Percentiles rank a stretch among this genome's conserved stretches.
Conservation (phyloP, 2,888 invertebrate genomes). For the Drosophila phalerata region DNA sequence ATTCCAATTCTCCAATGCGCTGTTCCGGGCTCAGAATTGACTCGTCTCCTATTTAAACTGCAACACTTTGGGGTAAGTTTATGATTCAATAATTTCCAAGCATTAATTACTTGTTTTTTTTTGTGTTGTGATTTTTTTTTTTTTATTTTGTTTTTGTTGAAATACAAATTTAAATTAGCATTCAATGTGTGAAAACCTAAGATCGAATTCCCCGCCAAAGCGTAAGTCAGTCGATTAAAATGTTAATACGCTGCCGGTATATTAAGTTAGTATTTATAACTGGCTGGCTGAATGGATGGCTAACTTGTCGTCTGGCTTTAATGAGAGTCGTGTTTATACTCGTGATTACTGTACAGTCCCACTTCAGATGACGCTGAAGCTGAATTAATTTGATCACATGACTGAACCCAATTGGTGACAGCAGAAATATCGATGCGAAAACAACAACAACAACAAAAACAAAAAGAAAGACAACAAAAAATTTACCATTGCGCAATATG, state of each 20-base stretch:
- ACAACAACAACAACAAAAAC: background rate
- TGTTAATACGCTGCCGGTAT: conserved; percentile 18
- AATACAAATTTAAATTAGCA: conserved; percentile 13
- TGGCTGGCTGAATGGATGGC: background rate
- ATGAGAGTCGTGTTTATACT: conserved; percentile 4
- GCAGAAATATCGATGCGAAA: conserved; percentile 28
- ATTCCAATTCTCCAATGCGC: conserved; percentile 9
- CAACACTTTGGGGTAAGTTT: background rate
- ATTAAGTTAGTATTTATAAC: conserved; percentile 23
- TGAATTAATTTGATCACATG: conserved; percentile 75
- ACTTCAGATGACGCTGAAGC: conserved; percentile 28
- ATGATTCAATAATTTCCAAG: conserved; percentile 2
- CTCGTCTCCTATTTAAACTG: background rate
- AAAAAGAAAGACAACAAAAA: conserved; percentile 14
- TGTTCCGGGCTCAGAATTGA: conserved; percentile 39
- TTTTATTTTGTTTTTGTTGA: conserved; percentile 1
- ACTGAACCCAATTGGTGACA: conserved; percentile 50
- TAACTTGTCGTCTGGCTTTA: conserved; percentile 5
- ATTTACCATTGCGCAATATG: conserved; percentile 55
- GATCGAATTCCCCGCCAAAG: conserved; percentile 11
- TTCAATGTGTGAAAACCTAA: conserved; percentile 15
- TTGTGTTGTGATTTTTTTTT: background rate
- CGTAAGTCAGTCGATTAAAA: conserved; percentile 9
- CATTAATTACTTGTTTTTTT: background rate
- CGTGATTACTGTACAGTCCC: conserved; percentile 16